Percentiles rank a stretch among this genome's conserved stretches.
Evolutionary conservation across 2,113 vertebrate species (phyloP).

Genomic region (Sphaerodactylus townsendi): DNA sequence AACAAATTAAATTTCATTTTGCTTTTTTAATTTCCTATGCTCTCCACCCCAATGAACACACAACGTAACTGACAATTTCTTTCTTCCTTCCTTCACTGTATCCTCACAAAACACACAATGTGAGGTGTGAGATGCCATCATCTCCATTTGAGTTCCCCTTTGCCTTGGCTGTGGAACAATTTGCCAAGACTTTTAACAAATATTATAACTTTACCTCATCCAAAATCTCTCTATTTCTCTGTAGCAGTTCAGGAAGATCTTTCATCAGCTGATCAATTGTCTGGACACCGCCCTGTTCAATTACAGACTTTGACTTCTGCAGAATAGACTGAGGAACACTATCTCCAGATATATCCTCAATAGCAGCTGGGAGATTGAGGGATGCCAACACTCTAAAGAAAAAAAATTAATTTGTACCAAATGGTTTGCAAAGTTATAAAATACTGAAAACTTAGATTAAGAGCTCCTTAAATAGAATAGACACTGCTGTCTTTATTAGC

Average conservation of each 20-base stretch:
- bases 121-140: neutral
- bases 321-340: conserved; percentile 93
- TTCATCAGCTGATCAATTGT: conserved; percentile 93
- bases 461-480: neutral
- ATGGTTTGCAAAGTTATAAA: neutral
- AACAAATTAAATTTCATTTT: neutral
- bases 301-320: conserved; percentile 87
- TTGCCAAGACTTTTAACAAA: neutral
- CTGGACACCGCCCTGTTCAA: conserved; percentile 92
- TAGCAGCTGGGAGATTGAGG: conserved; percentile 94
- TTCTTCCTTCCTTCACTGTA: too few species aligned
- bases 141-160: too few species aligned
- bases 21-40: too few species aligned
- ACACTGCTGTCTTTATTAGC: neutral
- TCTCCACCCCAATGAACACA: too few species aligned
- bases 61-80: too few species aligned
- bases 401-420: neutral
- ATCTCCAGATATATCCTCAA: conserved; percentile 96
- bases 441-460: neutral
- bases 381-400: conserved; percentile 89
- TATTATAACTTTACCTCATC: conserved; percentile 82
- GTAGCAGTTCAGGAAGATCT: conserved; percentile 93
- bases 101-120: too few species aligned
- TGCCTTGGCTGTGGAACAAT: too few species aligned
- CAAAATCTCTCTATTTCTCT: conserved; percentile 95